Base-by-base conservation (phyloP, 2,888 invertebrate genomes). In the Diarsia rubi region DNA sequence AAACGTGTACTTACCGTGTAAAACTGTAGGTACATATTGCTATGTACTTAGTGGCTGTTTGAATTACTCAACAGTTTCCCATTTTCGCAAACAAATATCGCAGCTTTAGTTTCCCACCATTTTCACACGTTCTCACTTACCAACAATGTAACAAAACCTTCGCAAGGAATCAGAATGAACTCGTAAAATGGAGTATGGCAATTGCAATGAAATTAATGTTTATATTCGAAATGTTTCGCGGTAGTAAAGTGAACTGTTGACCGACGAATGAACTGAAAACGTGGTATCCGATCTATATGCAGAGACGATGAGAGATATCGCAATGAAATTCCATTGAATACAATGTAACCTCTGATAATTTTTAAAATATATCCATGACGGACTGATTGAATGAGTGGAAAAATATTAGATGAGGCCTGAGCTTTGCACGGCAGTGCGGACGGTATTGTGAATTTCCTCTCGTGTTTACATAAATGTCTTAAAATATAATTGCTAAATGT, bases 251-350 rank as follows among this genome's bases (percentile, higher is more conserved):
- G 45, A 69, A 71, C 14, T 49, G 75, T 59, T 54, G 77, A 65
- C 3, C 57, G 69, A 77, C 57, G 54, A 52, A 68, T 68, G 60
- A 47, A 66, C n/a, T 49, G 37, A 59, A 49, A 49, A 16, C 16
- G 57, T 16, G 16, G 62, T 65, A 52, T 84, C 69, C 78, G 78
- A 67, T 84, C 69, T 21, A 74, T 83, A 69, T 72, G 60, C n/a
- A 72, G 14, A 5, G 16, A n/a, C 57, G 81, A 60, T 74, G 82
- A 83, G 24, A 57, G 82, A 81, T 63, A 54, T 57, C 3, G 69
- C 27, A 78, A 81, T 73, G 63, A 73, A 77, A 73, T 62, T 52
- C n/a, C 31, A 54, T 54, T 52, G 47, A 52, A 76, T 70, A 80
- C 44, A 70, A 47, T 81, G 27, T 45, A 72, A 47, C 14, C 49